Evolutionary conservation across 1,140 invertebrate species (phyloP), one percentile per base, ranked within the genome.

Genomic region (Plectrocnemia conspersa): DNA sequence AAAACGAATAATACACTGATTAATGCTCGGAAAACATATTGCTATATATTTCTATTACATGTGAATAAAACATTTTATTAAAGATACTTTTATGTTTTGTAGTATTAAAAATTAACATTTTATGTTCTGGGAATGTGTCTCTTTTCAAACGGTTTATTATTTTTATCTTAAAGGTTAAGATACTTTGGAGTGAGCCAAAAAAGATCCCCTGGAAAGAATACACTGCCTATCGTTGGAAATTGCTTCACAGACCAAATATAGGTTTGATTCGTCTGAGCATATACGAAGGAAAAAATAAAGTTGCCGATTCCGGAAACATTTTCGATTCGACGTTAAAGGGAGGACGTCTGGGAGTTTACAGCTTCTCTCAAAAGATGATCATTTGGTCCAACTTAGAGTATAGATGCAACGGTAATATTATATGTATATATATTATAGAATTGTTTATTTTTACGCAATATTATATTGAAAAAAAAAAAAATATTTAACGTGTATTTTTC

Each of bases 331-430:
- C 88, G 0, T 72, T 94, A 0, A 85, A 87, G 64, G 94, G 93
- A 15, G 93, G 93, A 15, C 76, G 89, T n/a, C 74, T 97, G 0
- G 93, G 93, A 1, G 93, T 97, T 0, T 95, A 94, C 72, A 94
- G 91, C 61, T 97, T 97, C 77, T 97, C 93, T 0, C 93, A 97
- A 68, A 89, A 96, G 73, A 91, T 86, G 82, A 91, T 97, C 63
- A 96, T 96, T 66, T 97, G 93, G 93, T 96, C 93, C 4, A 90
- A 97, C 77, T 78, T 97, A 36, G 84, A 91, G 5, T 97, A 97
- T 69, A 81, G 87, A 64, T 97, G 93, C 71, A 94, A 93, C 73
- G 91, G 92, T 95, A 70, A 81, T n/a, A n/a, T n/a, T n/a, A n/a
- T n/a, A n/a, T n/a, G n/a, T n/a, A n/a, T n/a, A n/a, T n/a, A n/a